Conservation (phyloP, 1,140 invertebrate genomes). For the Amyelois transitella region DNA sequence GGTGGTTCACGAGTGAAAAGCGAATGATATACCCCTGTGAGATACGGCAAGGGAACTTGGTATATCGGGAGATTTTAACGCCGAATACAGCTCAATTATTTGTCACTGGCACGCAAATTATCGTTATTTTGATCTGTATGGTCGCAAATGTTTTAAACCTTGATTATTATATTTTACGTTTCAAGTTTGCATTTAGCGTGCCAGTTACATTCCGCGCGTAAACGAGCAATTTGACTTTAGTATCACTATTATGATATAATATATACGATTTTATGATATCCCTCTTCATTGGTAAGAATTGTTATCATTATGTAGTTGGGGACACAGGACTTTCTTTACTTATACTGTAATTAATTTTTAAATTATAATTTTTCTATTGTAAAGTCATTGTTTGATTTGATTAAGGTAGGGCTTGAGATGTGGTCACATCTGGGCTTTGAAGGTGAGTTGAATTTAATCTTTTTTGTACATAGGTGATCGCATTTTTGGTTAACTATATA, state of each 20-base stretch:
- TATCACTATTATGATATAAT: slow-evolving; percentile 17
- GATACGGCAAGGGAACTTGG: no score
- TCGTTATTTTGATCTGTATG: no score
- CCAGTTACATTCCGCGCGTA: background rate
- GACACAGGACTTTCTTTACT: slow-evolving; percentile 49
- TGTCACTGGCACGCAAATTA: no score
- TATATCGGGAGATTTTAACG: no score
- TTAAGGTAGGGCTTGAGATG: slow-evolving; percentile 2
- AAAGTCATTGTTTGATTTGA: slow-evolving; percentile 36
- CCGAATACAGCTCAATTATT: no score
- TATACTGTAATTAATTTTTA: slow-evolving; percentile 74
- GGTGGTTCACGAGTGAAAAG: no score
- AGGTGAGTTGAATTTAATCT: background rate
- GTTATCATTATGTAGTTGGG: slow-evolving; percentile 40
- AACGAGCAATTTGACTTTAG: slow-evolving; percentile 2
- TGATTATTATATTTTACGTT: background rate
- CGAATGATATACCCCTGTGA: no score
- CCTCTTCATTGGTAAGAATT: slow-evolving; percentile 21
- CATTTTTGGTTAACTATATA: no score
- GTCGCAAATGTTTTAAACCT: no score
- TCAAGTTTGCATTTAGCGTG: background rate
- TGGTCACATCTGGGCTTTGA: background rate
- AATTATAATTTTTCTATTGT: slow-evolving; percentile 73
- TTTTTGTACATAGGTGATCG: background rate
- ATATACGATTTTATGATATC: slow-evolving; percentile 26